Conservation (phyloP, 2,797 vertebrate species). For the Brachyrhaphis roseni region DNA sequence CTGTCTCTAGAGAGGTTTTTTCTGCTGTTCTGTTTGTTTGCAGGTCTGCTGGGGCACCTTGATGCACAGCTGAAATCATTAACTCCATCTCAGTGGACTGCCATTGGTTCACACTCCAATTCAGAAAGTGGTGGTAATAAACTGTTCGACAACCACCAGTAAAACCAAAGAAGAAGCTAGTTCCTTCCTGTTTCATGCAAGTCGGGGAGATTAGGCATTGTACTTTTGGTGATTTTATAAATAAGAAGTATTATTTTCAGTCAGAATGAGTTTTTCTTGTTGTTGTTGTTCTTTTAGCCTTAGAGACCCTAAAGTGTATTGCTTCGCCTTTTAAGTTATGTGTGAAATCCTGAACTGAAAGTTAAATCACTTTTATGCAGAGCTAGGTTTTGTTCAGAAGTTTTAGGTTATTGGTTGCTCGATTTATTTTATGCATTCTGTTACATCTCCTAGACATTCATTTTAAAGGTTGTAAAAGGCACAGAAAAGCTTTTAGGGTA, state of each 20-base stretch:
- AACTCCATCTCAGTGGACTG: background rate
- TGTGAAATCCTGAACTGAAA: background rate
- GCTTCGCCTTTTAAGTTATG: background rate
- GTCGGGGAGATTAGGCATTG: background rate
- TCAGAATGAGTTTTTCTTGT: background rate
- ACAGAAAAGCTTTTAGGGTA: background rate
- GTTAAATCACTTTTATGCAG: background rate
- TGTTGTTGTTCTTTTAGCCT: background rate
- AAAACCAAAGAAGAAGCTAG: background rate
- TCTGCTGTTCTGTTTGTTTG: background rate
- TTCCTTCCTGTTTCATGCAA: background rate
- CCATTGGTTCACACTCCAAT: too few species aligned
- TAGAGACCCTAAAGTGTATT: background rate
- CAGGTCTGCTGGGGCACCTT: background rate
- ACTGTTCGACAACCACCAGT: too few species aligned
- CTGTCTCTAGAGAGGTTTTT: background rate
- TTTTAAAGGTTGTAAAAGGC: background rate
- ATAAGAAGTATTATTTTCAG: background rate
- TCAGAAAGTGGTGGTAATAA: too few species aligned
- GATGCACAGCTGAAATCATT: background rate
- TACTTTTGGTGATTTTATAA: background rate
- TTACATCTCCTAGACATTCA: background rate
- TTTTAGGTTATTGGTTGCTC: background rate
- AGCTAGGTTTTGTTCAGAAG: background rate
- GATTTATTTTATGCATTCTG: background rate